Evolutionary conservation across 2,888 invertebrate genomes (phyloP), one percentile per base, ranked within the genome.

Genomic region (Ischnus inquisitorius): DNA sequence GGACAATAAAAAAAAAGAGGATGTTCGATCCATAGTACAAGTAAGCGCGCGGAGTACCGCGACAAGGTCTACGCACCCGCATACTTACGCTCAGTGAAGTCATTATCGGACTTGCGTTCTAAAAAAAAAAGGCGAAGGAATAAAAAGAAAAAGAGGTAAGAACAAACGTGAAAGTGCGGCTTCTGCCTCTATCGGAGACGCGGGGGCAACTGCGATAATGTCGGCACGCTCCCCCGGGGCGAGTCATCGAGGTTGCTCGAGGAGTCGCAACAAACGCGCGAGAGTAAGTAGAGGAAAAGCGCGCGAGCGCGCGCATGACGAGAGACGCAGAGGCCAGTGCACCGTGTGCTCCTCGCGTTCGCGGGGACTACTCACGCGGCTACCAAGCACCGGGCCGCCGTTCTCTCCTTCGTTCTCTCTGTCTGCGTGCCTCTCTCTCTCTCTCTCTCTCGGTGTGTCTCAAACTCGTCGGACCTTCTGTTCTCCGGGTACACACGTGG

Each of bases 401-500:
- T 34, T 64, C 34, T 48, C 51, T 62, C 62, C 51, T 34, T 67
- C 51, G 2, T 14, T 19, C 28, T 74, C 62, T 43, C 43, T 19
- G 6, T 34, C 4, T 34, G 34, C 1, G 34, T n/a, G n/a, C n/a
- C 64, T 48, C 64, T 68, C 51, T 51, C 10, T 65, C 10, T 41
- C 28, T 69, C 69, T 78, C 28, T 62, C 43, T 69, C 78, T 62
- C 69, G 22, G 54, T 62, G 75, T 62, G 54, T 82, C 82, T 82
- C 79, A 77, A 85, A 77, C 79, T 60, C 74, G 80, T 80, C 46
- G 79, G 60, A 77, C 78, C 71, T 92, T 90, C 89, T 92, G 91
- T 87, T 92, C 90, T 89, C 92, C 92, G 92, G 91, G 89, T 92
- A 92, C 87, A 88, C 88, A 89, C 89, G 90, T 91, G 90, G 90